Percentiles rank a stretch among this genome's conserved stretches.
These are phyloP conservation scores for Diorhabda carinulata DNA, from an alignment of 1,140 invertebrate genomes.

Conservation along the genomic window DNA sequence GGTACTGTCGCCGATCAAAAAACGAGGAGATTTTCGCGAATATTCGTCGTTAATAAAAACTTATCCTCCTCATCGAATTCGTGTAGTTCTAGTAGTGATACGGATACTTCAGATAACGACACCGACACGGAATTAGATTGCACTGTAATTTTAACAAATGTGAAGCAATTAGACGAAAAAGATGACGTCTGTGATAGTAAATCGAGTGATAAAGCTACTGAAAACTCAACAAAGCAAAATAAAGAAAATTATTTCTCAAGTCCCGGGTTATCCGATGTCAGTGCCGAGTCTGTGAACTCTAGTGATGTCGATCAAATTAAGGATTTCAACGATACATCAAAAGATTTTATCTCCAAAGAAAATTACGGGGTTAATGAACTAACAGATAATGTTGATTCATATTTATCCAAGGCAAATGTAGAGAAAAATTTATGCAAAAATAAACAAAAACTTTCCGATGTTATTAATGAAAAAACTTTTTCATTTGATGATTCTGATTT, in stretches of 20 bases:
- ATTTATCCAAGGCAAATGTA: no score
- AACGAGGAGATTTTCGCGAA: constrained; percentile 64
- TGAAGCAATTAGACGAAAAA: constrained; percentile 32
- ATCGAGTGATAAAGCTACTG: constrained; percentile 14
- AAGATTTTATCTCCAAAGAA: background rate
- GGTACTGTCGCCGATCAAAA: constrained; percentile 58
- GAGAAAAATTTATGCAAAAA: no score
- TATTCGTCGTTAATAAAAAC: constrained; percentile 69
- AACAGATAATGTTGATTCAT: no score
- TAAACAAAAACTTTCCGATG: no score
- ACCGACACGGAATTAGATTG: constrained; percentile 52
- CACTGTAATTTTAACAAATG: constrained; percentile 39
- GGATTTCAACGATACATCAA: background rate
- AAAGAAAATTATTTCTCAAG: constrained; percentile 29
- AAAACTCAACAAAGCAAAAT: constrained; percentile 9
- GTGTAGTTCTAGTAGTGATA: constrained; percentile 45
- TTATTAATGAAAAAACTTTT: no score
- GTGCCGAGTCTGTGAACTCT: constrained; percentile 40
- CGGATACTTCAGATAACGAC: constrained; percentile 54
- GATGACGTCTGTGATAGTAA: constrained; percentile 22
- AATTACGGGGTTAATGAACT: no score
- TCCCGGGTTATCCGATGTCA: constrained; percentile 40
- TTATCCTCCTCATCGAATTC: constrained; percentile 55
- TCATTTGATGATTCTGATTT: no score
- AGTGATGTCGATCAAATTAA: constrained; percentile 35